Evolutionary conservation across 1,140 invertebrate genomes (phyloP), one percentile per base, ranked within the genome.

Genomic region (Pogonognathellus flavescens): DNA sequence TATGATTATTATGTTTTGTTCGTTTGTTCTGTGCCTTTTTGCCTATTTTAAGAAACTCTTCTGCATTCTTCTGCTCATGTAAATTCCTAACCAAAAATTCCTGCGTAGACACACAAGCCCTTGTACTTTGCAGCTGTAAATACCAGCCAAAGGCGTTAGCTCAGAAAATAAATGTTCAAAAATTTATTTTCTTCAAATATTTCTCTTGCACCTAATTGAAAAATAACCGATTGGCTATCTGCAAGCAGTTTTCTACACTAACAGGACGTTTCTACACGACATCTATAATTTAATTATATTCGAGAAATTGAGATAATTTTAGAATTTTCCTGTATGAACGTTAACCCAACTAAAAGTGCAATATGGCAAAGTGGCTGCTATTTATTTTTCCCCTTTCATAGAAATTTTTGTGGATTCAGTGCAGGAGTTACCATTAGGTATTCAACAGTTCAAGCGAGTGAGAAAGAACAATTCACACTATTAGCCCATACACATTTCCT

Each of bases 1-100:
- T 76, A 76, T 76, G 70, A 76, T 76, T 76, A 76, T 76, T 25
- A 76, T 76, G 70, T 76, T 76, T 49, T 76, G 70, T 76, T 76
- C 70, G 16, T 76, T 76, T 76, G 41, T 76, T 72, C 18, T n/a
- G n/a, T n/a, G 14, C 31, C 70, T 76, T 49, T 49, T 76, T 76
- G 70, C 31, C 70, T 76, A 76, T 76, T 76, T 76, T 76, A 41
- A 76, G 70, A 49, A 50, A 10, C 11, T 76, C 3, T 66, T 0
- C 4, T 14, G 11, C 18, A 62, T 62, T 62, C 59, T 18, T 20
- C 10, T 18, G 9, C n/a, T 18, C 3, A 13, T 50, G 41, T 13
- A 49, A 76, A 41, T 76, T 50, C 5, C 10, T n/a, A 72, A 14
- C 1, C 14, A 72, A 49, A 72, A 72, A 72, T 72, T 72, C 66